phyloP scores from a whole-genome alignment of 2,888 invertebrate species.

The Desoria tigrina region DNA sequence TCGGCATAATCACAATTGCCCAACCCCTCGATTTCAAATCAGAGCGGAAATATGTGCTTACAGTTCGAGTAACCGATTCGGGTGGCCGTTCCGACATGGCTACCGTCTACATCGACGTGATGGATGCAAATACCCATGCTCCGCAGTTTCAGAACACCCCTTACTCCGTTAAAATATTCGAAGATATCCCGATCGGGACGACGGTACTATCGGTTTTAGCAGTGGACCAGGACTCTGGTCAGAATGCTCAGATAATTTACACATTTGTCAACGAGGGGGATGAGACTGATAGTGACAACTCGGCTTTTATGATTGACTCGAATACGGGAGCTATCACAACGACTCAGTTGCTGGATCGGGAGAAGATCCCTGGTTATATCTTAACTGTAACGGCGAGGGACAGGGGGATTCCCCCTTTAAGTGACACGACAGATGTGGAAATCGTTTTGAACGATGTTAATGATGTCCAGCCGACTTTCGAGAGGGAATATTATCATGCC shows the following conservation, averaged over 20 bases:
- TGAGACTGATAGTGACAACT: slow-evolving; percentile 52
- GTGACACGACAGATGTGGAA: slow-evolving; percentile 93
- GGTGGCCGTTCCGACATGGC: slow-evolving; percentile 86
- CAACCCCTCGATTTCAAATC: slow-evolving; percentile 90
- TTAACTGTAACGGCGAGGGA: slow-evolving; percentile 65
- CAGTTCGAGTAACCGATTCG: slow-evolving; percentile 80
- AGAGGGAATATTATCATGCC: slow-evolving; percentile 57
- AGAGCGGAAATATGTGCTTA: slow-evolving; percentile 82
- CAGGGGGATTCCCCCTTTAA: slow-evolving; percentile 77
- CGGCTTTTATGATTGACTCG: slow-evolving; percentile 81
- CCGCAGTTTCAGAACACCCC: slow-evolving; percentile 93
- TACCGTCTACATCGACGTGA: slow-evolving; percentile 86
- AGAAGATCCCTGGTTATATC: slow-evolving; percentile 74
- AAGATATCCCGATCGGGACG: slow-evolving; percentile 88
- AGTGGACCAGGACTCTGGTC: slow-evolving; percentile 89
- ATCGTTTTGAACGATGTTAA: slow-evolving; percentile 80
- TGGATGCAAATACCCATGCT: slow-evolving; percentile 88
- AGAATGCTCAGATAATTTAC: slow-evolving; percentile 73
- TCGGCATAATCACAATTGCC: slow-evolving; percentile 70
- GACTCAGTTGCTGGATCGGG: slow-evolving; percentile 79
- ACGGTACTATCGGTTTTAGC: slow-evolving; percentile 90
- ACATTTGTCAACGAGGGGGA: slow-evolving; percentile 58
- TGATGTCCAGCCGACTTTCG: slow-evolving; percentile 40
- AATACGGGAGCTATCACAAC: slow-evolving; percentile 92
- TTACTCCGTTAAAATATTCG: slow-evolving; percentile 83